These are phyloP conservation scores for Sturnira hondurensis DNA, from an alignment of 2,113 vertebrate species.

Conservation along the genomic window DNA sequence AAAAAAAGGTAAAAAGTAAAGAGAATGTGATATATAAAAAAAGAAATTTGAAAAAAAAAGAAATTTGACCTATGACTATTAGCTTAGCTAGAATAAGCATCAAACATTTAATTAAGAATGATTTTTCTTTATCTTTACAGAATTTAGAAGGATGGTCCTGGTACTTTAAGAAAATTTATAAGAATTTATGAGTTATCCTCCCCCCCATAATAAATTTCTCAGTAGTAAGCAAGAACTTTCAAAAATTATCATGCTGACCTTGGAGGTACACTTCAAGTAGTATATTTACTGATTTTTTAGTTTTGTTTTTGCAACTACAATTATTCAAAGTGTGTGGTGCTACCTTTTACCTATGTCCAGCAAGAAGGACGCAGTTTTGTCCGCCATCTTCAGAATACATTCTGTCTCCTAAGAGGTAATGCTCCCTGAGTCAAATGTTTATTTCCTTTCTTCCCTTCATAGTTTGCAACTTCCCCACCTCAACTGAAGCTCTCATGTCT, in stretches of 20 bases:
- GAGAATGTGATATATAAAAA: too few relatives aligned
- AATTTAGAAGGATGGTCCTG: neutral
- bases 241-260: slow-evolving; percentile 17
- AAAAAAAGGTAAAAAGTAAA: too few relatives aligned
- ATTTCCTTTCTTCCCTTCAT: neutral
- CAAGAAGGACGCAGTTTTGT: neutral
- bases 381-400: neutral
- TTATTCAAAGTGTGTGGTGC: neutral
- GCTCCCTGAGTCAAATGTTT: neutral
- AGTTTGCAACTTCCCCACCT: neutral
- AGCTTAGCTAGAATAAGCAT: neutral
- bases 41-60: neutral
- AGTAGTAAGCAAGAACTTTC: neutral
- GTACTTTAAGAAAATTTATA: neutral
- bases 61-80: neutral
- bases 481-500: neutral
- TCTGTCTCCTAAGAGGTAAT: neutral
- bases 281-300: slow-evolving; percentile 8
- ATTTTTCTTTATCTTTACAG: neutral
- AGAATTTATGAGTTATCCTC: neutral
- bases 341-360: neutral
- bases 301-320: slow-evolving; percentile 32
- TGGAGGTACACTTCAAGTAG: neutral
- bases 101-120: neutral
- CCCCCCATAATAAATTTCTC: neutral